Conservation (phyloP, 2,888 invertebrate genomes). For the Drosophila mulleri region DNA sequence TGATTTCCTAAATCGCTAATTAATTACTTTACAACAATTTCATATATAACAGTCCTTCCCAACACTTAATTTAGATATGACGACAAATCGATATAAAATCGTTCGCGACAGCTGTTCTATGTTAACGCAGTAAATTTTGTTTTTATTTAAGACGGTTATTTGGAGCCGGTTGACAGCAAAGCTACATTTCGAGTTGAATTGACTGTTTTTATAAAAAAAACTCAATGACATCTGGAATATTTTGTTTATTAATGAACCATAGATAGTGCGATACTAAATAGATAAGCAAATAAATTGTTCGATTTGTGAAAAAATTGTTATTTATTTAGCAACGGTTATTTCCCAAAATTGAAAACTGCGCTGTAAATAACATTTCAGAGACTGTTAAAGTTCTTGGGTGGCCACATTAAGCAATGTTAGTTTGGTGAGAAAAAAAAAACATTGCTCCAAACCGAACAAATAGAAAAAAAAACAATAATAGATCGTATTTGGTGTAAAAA, state of each 20-base stretch:
- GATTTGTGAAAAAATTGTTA: not conserved
- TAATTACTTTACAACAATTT: not conserved
- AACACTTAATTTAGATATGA: constrained; percentile 1
- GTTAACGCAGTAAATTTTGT: not conserved
- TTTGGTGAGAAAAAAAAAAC: constrained; percentile 5
- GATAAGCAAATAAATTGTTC: not conserved
- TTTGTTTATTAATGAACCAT: not conserved
- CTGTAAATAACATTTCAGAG: constrained; percentile 8
- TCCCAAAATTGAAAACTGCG: not conserved
- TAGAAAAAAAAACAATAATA: constrained; percentile 11
- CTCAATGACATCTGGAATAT: not conserved
- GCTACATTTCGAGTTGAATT: not conserved
- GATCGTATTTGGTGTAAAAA: constrained; percentile 28
- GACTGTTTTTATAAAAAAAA: not conserved
- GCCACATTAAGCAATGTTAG: constrained; percentile 9
- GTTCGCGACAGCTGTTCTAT: not conserved
- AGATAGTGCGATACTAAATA: not conserved
- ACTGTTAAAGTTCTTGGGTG: constrained; percentile 17
- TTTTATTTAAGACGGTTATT: not conserved
- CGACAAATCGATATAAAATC: not conserved
- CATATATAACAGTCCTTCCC: not conserved
- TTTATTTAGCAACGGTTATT: not conserved
- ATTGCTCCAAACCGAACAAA: constrained; percentile 4
- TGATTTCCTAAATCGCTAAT: not conserved
- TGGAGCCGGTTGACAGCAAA: not conserved